These are phyloP conservation scores for Corythoichthys intestinalis DNA, from an alignment of 2,113 vertebrate species.

Conservation along the genomic window DNA sequence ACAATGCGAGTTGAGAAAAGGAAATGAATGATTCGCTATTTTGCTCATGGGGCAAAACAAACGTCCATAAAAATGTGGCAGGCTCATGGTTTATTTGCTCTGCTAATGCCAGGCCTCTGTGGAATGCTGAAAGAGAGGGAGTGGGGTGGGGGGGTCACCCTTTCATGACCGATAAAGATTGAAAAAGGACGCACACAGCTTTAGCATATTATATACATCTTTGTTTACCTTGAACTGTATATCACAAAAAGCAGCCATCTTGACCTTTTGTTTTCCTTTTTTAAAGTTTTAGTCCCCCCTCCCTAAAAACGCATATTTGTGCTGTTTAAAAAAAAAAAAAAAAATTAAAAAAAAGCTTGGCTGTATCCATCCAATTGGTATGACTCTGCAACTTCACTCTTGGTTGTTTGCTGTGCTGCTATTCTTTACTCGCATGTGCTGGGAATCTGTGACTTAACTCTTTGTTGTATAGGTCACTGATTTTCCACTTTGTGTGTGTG, in stretches of 20 bases:
- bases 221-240: conserved; percentile 1
- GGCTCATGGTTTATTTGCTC: conserved; percentile 49
- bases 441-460: background rate
- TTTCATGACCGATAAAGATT: conserved; percentile 12
- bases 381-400: conserved; percentile 1
- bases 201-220: conserved; percentile 18
- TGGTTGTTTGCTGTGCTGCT: conserved; percentile 29
- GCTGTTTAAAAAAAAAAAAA: too few relatives aligned
- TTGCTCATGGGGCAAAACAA: conserved; percentile 35
- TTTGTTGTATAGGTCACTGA: too few relatives aligned
- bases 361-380: conserved; percentile 35
- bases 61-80: conserved; percentile 38
- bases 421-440: conserved; percentile 5
- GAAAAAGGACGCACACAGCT: conserved; percentile 24
- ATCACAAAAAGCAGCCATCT: background rate
- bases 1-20: conserved; percentile 31
- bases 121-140: conserved; percentile 29
- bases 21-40: conserved; percentile 63
- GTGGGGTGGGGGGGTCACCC: background rate
- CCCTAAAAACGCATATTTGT: background rate
- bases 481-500: background rate
- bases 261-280: background rate
- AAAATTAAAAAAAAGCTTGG: background rate
- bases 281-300: background rate
- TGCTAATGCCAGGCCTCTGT: conserved; percentile 52